Evolutionary conservation across 2,113 vertebrate species (phyloP).

Genomic region (Aramus guarauna): DNA sequence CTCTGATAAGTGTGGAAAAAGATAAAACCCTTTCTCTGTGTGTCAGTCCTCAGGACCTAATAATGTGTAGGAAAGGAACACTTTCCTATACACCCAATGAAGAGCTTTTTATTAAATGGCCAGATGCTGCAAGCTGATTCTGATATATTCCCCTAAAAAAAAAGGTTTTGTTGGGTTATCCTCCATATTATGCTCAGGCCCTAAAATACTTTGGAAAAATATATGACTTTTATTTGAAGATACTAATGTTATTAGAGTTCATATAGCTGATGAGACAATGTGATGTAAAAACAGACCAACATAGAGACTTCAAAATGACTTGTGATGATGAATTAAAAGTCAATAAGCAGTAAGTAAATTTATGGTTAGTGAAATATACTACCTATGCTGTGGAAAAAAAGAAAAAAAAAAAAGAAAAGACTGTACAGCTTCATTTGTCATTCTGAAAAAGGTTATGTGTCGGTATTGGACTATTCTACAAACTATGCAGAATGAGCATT

Average conservation of each 20-base stretch:
- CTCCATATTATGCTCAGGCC: neutral
- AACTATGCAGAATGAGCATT: neutral
- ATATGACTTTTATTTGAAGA: neutral
- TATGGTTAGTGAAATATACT: neutral
- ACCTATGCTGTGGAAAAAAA: neutral
- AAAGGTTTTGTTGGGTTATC: neutral
- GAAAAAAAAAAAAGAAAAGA: neutral
- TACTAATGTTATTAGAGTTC: neutral
- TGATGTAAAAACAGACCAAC: neutral
- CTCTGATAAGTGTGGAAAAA: neutral
- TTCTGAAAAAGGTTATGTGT: neutral
- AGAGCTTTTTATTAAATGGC: neutral
- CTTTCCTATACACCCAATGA: neutral
- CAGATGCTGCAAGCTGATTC: neutral
- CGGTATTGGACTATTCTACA: neutral
- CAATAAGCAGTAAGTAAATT: neutral
- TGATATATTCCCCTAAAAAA: neutral
- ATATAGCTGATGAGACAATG: neutral
- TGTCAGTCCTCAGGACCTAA: neutral
- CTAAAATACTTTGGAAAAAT: neutral
- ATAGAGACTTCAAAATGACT: neutral
- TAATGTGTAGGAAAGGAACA: neutral
- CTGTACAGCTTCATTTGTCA: neutral
- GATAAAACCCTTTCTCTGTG: neutral
- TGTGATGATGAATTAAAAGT: neutral